These are phyloP conservation scores for Hydrotaea diabolus DNA, from an alignment of 2,888 invertebrate genomes.

Conservation along the genomic window DNA sequence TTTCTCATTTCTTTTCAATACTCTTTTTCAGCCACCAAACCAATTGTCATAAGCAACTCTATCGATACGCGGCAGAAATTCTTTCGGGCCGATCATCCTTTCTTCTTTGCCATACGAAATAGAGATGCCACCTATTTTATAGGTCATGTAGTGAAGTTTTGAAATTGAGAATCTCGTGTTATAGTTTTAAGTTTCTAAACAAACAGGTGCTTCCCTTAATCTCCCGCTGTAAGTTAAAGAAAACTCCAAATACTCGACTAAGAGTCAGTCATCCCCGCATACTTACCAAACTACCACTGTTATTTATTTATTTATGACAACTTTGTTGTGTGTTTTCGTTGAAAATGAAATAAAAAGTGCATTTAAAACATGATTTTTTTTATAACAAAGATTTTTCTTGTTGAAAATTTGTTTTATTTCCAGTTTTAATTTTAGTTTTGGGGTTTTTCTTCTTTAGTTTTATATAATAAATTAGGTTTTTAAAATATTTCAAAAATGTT, in stretches of 20 bases:
- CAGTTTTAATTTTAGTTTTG: constrained; percentile 15
- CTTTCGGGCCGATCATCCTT: constrained; percentile 78
- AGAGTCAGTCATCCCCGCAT: not conserved
- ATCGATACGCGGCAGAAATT: constrained; percentile 75
- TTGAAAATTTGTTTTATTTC: constrained; percentile 53
- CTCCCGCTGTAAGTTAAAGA: not conserved
- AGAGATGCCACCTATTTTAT: constrained; percentile 74
- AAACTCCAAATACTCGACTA: not conserved
- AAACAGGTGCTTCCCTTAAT: not conserved
- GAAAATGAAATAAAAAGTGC: constrained; percentile 50
- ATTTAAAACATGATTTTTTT: constrained; percentile 53
- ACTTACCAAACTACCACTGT: not conserved
- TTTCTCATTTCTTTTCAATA: not conserved
- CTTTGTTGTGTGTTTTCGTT: constrained; percentile 2
- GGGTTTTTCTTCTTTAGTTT: not conserved
- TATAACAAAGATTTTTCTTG: constrained; percentile 59
- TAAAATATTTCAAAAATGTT: constrained; percentile 63
- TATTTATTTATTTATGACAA: constrained; percentile 23
- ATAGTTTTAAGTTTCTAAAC: not conserved
- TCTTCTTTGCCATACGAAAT: constrained; percentile 77
- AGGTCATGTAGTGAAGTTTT: constrained; percentile 75
- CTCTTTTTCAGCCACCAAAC: constrained; percentile 72
- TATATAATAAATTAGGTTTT: constrained; percentile 22
- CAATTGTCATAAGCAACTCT: constrained; percentile 77
- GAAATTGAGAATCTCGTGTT: constrained; percentile 25